Evolutionary conservation across 2,888 invertebrate species (phyloP).

Genomic region (Hylaea fasciaria): DNA sequence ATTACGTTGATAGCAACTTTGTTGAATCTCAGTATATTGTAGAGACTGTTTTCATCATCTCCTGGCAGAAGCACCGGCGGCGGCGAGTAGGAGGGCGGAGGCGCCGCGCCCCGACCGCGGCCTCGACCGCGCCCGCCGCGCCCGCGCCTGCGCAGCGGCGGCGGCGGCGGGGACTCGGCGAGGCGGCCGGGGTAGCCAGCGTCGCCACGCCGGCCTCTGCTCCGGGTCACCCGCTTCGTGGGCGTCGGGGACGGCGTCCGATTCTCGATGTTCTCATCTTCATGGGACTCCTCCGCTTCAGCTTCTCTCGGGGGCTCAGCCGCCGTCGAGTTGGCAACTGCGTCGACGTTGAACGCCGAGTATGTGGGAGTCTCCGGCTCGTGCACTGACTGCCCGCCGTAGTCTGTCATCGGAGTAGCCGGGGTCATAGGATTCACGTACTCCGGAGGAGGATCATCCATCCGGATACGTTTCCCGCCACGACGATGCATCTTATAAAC

Average conservation of each 20-base stretch:
- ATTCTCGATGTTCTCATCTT: constrained; percentile 64
- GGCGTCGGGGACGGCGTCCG: constrained; percentile 85
- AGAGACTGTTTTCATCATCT: constrained; percentile 94
- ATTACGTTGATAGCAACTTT: constrained; percentile 92
- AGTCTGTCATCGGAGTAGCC: constrained; percentile 83
- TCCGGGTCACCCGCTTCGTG: constrained; percentile 87
- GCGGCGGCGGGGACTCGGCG: constrained; percentile 81
- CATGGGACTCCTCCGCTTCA: constrained; percentile 68
- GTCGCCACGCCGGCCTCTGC: constrained; percentile 84
- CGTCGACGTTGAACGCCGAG: constrained; percentile 69
- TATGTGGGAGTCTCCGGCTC: constrained; percentile 82
- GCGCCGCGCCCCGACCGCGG: constrained; percentile 75
- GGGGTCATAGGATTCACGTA: constrained; percentile 89
- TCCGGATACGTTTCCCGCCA: constrained; percentile 95
- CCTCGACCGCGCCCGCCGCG: constrained; percentile 74
- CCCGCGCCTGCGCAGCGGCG: constrained; percentile 70
- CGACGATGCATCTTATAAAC: constrained; percentile 88
- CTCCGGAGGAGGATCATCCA: constrained; percentile 96
- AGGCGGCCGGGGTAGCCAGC: constrained; percentile 76
- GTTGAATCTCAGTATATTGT: constrained; percentile 92
- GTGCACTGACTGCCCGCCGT: constrained; percentile 79
- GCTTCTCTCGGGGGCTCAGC: constrained; percentile 67
- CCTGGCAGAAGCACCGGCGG: constrained; percentile 80
- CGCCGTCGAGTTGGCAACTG: constrained; percentile 66
- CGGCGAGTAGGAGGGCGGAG: constrained; percentile 80